Evolutionary conservation across 37 sponge, comb jelly and placozoan genomes (phyloP).

Genomic region (Theonella swinhoei): DNA sequence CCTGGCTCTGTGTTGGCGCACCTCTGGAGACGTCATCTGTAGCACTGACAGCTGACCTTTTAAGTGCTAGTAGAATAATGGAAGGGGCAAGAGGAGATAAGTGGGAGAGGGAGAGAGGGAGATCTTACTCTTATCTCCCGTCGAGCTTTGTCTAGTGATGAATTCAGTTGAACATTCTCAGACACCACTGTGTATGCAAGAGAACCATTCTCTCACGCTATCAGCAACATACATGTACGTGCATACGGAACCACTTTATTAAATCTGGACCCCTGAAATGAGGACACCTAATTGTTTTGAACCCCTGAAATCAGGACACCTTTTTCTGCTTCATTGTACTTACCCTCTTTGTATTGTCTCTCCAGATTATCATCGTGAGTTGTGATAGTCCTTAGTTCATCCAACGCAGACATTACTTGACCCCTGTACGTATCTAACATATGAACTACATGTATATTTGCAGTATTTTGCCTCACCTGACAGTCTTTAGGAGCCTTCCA

Average conservation of each 20-base stretch:
- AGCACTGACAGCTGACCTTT: slow-evolving; percentile 75
- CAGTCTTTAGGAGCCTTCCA: slow-evolving; percentile 17
- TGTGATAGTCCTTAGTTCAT: slow-evolving; percentile 76
- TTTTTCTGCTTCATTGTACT: neutral
- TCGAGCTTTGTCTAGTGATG: slow-evolving; percentile 61
- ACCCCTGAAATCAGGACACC: neutral
- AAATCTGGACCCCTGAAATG: no score
- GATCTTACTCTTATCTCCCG: slow-evolving; percentile 77
- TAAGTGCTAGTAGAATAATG: no score
- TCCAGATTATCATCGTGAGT: slow-evolving; percentile 90
- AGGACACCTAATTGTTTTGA: neutral
- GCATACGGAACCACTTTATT: neutral
- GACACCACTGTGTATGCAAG: slow-evolving; percentile 39
- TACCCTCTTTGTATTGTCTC: slow-evolving; percentile 88
- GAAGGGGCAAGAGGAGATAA: no score
- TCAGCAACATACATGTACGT: neutral
- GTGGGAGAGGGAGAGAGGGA: neutral
- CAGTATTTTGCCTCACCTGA: slow-evolving; percentile 11
- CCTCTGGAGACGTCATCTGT: slow-evolving; percentile 76
- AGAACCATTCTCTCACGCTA: neutral
- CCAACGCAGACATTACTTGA: slow-evolving; percentile 59
- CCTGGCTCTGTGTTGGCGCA: slow-evolving; percentile 63
- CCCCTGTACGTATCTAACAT: neutral
- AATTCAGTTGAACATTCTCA: slow-evolving; percentile 63
- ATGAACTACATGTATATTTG: neutral